Evolutionary conservation across 2,888 invertebrate genomes (phyloP).

Genomic region (Tipula helvola): DNA sequence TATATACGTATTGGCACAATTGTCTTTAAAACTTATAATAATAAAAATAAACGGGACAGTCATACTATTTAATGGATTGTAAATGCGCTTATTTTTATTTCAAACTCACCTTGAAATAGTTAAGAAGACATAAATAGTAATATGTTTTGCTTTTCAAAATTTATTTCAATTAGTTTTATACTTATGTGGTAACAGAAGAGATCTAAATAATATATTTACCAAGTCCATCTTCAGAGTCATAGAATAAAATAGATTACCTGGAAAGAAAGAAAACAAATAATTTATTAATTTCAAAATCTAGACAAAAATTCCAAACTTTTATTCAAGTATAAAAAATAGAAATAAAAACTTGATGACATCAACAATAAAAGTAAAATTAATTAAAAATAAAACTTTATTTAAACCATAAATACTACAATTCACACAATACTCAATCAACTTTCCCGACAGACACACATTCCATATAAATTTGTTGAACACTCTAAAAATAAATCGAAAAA

Average conservation of each 20-base stretch:
- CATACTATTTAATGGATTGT: background rate
- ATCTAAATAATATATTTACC: background rate
- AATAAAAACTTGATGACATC: background rate
- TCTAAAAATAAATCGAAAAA: too few relatives aligned
- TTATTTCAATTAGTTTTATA: background rate
- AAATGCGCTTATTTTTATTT: background rate
- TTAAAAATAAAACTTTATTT: background rate
- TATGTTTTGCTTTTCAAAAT: background rate
- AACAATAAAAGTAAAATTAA: background rate
- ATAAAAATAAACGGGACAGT: background rate
- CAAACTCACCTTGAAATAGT: background rate
- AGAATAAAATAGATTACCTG: background rate
- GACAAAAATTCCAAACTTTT: background rate
- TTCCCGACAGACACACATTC: background rate
- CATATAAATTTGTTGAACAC: background rate
- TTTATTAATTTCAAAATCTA: background rate
- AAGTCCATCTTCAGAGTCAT: background rate
- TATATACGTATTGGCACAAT: too few relatives aligned
- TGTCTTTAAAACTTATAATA: background rate
- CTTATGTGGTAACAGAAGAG: background rate
- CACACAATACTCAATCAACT: background rate
- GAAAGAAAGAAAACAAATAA: background rate
- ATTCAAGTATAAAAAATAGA: background rate
- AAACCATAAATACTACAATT: background rate
- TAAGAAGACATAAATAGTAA: background rate